Evolutionary conservation across 2,113 vertebrate genomes (phyloP), one percentile per base, ranked within the genome.

Genomic region (Neodon shergylaensis): DNA sequence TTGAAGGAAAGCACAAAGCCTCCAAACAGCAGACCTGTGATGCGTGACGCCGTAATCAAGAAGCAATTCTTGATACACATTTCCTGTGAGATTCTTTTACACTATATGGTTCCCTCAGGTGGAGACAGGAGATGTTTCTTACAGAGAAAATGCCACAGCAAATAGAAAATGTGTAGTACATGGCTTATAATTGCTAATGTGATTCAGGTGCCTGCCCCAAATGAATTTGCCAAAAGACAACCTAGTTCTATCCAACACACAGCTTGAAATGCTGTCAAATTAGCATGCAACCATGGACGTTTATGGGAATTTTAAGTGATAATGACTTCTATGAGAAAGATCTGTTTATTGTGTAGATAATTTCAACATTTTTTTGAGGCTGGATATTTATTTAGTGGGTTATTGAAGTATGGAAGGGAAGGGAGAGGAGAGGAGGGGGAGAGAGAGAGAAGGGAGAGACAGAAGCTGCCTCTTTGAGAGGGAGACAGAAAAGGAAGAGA

Each of bases 131-230:
- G 85, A 72, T 83, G 79, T 52, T 95, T 95, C 91, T 95, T 22
- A 72, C 16, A 77, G 82, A 97, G 66, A 97, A 95, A 95, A 91
- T 63, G n/a, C 39, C 78, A 92, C 12, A 89, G 39, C 63, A 73
- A 65, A 92, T 76, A 87, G 68, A 83, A 92, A 92, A 95, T 92
- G 82, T 83, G 44, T 94, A 95, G 88, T 95, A 58, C 73, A 90
- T 94, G 74, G 85, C 54, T 94, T 92, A n/a, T 68, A 94, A 94
- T 95, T 95, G 91, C 81, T 88, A 96, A 96, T 92, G 93, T 31
- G 44, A 92, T 95, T 74, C 92, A 95, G 72, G 72, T 90, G 47
- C 52, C 9, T 82, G 61, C 31, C 79, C 83, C 31, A 73, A 68
- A 70, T 70, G 85, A 94, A 63, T 90, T 31, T 91, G 68, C 84